These are phyloP conservation scores for Tragelaphus strepsiceros DNA, from an alignment of 2,113 vertebrate species.

Conservation along the genomic window DNA sequence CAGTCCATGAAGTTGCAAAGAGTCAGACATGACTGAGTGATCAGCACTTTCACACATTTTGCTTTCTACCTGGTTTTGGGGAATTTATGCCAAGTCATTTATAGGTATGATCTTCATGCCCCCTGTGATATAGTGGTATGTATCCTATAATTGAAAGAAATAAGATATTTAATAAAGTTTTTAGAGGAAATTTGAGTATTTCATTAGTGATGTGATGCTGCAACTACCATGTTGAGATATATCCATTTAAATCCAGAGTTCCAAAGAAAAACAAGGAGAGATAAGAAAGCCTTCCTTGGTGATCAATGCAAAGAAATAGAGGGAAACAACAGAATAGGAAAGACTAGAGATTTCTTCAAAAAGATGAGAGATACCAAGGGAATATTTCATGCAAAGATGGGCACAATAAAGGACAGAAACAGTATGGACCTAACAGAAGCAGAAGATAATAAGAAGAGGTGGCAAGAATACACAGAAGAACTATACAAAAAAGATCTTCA, in stretches of 20 bases:
- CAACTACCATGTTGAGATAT: neutral
- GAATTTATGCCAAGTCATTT: neutral
- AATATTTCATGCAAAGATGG: neutral
- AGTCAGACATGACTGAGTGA: neutral
- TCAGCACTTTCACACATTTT: neutral
- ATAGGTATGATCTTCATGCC: neutral
- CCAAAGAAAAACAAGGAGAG: neutral
- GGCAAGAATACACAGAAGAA: neutral
- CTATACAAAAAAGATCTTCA: neutral
- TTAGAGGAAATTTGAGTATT: neutral
- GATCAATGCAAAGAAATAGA: neutral
- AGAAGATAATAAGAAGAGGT: neutral
- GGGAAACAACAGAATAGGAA: neutral
- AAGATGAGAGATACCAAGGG: neutral
- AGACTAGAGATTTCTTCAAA: neutral
- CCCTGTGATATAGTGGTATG: neutral
- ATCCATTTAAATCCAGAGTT: neutral
- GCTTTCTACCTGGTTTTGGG: neutral
- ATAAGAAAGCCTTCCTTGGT: neutral
- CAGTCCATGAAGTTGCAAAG: neutral
- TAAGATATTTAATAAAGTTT: neutral
- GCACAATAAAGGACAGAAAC: neutral
- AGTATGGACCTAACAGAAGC: neutral
- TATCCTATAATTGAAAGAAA: neutral
- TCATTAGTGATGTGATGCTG: neutral